Conservation (phyloP, 53 echinoderm and acorn worm genomes). For the Pentamera pediparva region DNA sequence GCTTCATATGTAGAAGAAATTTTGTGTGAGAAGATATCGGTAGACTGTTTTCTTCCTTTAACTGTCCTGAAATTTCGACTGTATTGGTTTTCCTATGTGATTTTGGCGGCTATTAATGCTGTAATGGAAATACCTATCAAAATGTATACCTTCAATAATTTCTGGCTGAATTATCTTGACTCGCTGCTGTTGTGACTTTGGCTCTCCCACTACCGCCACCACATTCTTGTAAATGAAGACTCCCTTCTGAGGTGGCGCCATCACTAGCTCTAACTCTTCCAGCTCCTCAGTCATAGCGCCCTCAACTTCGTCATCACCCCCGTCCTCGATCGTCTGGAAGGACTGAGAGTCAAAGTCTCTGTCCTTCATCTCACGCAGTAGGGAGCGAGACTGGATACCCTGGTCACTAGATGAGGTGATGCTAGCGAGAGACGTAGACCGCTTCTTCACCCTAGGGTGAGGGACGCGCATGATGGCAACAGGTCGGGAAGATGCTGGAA, state of each 20-base stretch:
- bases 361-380: conserved; percentile 52
- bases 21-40: too few species aligned
- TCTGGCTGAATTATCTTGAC: not conserved
- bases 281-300: not conserved
- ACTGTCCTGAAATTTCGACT: too few species aligned
- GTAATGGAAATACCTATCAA: too few species aligned
- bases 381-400: conserved; percentile 47
- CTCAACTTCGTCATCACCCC: not conserved
- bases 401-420: not conserved
- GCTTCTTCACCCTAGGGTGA: too few species aligned
- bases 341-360: conserved; percentile 70
- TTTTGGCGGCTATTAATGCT: too few species aligned
- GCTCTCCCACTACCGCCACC: not conserved
- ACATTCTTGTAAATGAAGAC: not conserved
- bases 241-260: not conserved
- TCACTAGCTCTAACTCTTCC: not conserved
- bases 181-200: not conserved
- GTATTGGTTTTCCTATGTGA: too few species aligned
- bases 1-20: too few species aligned
- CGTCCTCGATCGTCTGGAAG: conserved; percentile 56
- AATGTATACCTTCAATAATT: not conserved
- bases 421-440: not conserved
- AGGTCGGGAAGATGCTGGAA: too few species aligned
- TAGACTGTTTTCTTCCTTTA: too few species aligned
- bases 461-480: too few species aligned